phyloP scores from a whole-genome alignment of 1,140 invertebrate genomes.

The Papilio polytes region DNA sequence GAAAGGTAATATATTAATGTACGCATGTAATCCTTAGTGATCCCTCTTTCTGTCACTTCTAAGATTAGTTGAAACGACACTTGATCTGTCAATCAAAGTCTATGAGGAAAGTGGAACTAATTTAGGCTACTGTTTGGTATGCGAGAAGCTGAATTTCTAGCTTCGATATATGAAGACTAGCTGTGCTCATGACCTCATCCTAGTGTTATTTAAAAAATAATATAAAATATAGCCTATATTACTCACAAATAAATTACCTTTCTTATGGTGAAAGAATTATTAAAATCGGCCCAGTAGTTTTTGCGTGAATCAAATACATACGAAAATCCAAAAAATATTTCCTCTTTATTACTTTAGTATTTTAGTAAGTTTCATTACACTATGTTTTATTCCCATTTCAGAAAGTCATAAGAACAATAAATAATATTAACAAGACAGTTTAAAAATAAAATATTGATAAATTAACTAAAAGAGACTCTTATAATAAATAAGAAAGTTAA shows the following conservation, averaged over 20 bases:
- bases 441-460: not conserved
- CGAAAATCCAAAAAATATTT: not conserved
- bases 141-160: not conserved
- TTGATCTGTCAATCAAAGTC: constrained; percentile 60
- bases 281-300: too few relatives aligned
- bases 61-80: constrained; percentile 62
- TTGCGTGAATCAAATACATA: too few relatives aligned
- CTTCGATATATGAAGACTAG: not conserved
- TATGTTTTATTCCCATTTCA: not conserved
- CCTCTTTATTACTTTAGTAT: not conserved
- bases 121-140: constrained; percentile 35
- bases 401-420: constrained; percentile 25
- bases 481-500: not conserved
- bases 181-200: too few relatives aligned
- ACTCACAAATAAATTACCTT: too few relatives aligned
- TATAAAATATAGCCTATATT: too few relatives aligned
- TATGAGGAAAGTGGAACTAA: constrained; percentile 42
- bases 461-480: not conserved
- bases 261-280: too few relatives aligned
- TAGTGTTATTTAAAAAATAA: too few relatives aligned
- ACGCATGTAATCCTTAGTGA: constrained; percentile 47
- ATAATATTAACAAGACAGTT: constrained; percentile 19
- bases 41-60: constrained; percentile 63
- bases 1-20: constrained; percentile 30
- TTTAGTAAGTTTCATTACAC: too few relatives aligned